Evolutionary conservation across 2,888 invertebrate genomes (phyloP).

Genomic region (Pteria penguin): DNA sequence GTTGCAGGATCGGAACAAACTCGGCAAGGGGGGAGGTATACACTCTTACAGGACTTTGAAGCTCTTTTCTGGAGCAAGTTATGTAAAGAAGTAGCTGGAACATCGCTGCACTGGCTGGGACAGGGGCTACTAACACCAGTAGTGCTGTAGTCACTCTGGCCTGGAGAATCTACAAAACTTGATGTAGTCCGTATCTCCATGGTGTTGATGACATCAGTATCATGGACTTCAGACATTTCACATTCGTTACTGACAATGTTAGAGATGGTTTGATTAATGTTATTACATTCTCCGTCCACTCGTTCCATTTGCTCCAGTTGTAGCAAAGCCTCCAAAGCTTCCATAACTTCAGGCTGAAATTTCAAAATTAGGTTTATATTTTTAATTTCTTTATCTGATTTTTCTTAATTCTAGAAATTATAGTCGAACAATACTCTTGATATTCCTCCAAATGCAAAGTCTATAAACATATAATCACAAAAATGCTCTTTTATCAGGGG

Average conservation of each 20-base stretch:
- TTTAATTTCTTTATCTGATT: no score
- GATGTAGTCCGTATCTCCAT: neutral
- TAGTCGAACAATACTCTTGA: no score
- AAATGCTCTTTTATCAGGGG: no score
- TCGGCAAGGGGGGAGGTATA: constrained; percentile 70
- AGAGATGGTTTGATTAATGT: neutral
- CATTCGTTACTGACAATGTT: neutral
- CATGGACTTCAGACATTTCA: neutral
- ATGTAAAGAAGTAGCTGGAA: neutral
- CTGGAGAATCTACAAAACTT: neutral
- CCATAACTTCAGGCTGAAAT: neutral
- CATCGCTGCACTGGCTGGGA: neutral
- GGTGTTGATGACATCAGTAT: neutral
- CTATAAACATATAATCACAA: no score
- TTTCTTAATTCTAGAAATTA: no score
- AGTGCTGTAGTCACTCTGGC: neutral
- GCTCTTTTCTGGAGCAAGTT: neutral
- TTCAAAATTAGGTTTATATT: no score
- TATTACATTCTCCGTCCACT: neutral
- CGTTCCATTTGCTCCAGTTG: neutral
- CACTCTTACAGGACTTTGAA: neutral
- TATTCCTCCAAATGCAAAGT: no score
- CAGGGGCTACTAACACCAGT: neutral
- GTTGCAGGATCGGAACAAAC: constrained; percentile 74
- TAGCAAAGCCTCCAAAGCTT: neutral